These are phyloP conservation scores for Athripsodes cinereus DNA, from an alignment of 2,888 invertebrate species.

Conservation along the genomic window DNA sequence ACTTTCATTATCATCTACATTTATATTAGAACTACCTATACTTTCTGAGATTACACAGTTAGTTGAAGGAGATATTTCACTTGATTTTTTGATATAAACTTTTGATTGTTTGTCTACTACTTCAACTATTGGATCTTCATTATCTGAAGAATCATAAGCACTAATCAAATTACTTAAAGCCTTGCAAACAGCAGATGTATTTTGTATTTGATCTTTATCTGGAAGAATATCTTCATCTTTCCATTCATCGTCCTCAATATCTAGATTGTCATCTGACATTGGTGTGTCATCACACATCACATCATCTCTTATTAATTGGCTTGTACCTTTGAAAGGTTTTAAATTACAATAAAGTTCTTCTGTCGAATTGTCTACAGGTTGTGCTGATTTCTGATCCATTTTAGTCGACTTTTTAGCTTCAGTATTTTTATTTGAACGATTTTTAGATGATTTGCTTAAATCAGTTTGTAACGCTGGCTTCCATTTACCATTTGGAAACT, in stretches of 20 bases:
- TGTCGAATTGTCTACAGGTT: background rate
- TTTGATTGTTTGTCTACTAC: too few relatives aligned
- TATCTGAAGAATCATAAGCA: conserved; percentile 52
- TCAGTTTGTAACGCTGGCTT: too few relatives aligned
- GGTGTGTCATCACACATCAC: conserved; percentile 26
- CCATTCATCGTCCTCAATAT: conserved; percentile 43
- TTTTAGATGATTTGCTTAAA: too few relatives aligned
- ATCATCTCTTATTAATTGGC: conserved; percentile 34
- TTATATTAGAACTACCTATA: background rate
- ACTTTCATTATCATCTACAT: conserved; percentile 38
- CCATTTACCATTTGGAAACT: too few relatives aligned
- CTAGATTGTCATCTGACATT: conserved; percentile 18
- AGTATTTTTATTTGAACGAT: too few relatives aligned
- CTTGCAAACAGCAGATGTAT: conserved; percentile 41
- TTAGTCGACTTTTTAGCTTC: too few relatives aligned
- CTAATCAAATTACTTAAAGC: conserved; percentile 52
- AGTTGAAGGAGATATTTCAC: background rate
- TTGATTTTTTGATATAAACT: conserved; percentile 7
- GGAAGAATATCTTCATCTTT: conserved; percentile 19
- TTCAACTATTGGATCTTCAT: conserved; percentile 27
- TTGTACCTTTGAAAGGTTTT: conserved; percentile 46
- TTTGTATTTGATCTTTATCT: background rate
- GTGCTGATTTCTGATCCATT: too few relatives aligned
- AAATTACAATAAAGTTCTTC: conserved; percentile 35
- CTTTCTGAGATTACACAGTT: background rate